Evolutionary conservation across 2,113 vertebrate genomes (phyloP).

Genomic region (pig (Sus scrofa)): DNA sequence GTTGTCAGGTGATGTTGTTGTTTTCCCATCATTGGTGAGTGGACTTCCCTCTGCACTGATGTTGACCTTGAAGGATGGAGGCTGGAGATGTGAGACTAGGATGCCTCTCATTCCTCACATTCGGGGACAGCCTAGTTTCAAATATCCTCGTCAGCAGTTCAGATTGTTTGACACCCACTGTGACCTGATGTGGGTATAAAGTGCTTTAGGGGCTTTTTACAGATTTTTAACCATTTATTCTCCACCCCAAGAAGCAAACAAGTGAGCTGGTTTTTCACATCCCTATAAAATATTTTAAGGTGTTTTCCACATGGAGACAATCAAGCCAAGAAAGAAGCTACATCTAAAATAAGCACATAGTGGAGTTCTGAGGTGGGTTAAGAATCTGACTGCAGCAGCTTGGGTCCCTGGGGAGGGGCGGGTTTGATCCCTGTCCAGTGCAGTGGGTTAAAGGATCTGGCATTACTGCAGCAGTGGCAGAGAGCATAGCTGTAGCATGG

Average conservation of each 20-base stretch:
- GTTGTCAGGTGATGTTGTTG: neutral
- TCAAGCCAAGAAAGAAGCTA: constrained; percentile 39
- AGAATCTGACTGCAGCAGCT: too few species aligned
- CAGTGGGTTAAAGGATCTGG: too few species aligned
- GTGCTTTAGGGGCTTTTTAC: neutral
- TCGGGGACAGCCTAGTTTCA: neutral
- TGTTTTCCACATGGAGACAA: constrained; percentile 26
- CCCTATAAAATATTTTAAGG: neutral
- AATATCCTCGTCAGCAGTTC: neutral
- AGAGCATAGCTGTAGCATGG: too few species aligned
- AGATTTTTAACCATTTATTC: constrained; percentile 40
- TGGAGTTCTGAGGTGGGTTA: too few species aligned
- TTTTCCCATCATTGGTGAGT: neutral
- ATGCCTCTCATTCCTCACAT: neutral
- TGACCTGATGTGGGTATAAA: neutral
- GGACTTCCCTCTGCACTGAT: too few species aligned
- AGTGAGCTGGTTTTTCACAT: neutral
- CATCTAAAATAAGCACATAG: constrained; percentile 29
- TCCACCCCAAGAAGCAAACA: neutral
- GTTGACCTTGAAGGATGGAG: neutral
- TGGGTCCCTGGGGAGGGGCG: too few species aligned
- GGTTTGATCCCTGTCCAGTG: too few species aligned
- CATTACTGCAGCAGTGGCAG: too few species aligned
- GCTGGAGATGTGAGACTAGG: neutral
- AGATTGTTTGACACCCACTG: neutral